phyloP scores from a whole-genome alignment of 2,797 vertebrate genomes.

The Varecia variegata region DNA sequence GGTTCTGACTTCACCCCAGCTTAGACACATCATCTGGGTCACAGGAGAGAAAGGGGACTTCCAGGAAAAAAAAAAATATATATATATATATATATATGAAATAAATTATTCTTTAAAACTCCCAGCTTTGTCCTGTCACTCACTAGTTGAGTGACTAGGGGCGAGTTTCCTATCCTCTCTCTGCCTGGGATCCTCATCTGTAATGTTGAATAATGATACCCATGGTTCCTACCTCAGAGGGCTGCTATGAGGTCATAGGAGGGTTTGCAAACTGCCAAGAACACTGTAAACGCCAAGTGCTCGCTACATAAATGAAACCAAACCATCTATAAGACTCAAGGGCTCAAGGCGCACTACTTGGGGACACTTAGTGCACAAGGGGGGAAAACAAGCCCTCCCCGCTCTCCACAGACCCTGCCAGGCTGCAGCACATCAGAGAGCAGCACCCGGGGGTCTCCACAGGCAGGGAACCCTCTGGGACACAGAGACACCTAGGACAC shows the following conservation, averaged over 20 bases:
- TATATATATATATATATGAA: accelerated
- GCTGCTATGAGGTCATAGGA: neutral
- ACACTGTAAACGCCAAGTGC: neutral
- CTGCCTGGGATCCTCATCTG: neutral
- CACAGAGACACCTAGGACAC: neutral
- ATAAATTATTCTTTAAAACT: neutral
- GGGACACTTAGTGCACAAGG: accelerated
- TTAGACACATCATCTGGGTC: neutral
- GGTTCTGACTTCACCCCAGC: neutral
- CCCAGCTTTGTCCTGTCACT: neutral
- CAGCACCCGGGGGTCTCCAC: neutral
- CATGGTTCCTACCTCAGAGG: neutral
- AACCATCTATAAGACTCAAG: neutral
- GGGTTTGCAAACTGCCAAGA: neutral
- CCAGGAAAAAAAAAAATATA: neutral
- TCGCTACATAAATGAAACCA: neutral
- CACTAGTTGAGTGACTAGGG: neutral
- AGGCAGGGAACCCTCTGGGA: neutral
- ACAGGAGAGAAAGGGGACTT: neutral
- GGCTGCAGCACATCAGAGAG: neutral
- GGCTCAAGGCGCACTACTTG: neutral
- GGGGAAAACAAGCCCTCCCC: no score
- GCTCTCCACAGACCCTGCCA: accelerated
- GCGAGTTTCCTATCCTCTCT: neutral
- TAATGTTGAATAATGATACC: no score